These are phyloP conservation scores for Setophaga petechia DNA, from an alignment of 2,113 vertebrate species.

Conservation along the genomic window DNA sequence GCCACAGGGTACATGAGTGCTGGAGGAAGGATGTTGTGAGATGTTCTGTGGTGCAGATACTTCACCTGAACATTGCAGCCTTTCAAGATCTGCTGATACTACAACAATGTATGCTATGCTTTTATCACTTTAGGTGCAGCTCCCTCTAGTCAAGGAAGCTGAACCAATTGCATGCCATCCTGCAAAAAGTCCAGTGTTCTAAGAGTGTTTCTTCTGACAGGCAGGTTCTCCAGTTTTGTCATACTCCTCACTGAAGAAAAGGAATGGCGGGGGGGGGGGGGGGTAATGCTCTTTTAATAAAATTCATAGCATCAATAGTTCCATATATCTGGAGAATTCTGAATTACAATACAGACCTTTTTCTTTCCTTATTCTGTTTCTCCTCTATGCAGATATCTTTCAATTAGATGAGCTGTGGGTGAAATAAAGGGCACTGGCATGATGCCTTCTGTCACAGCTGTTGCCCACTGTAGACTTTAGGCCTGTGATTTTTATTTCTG, in stretches of 20 bases:
- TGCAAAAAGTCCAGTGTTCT: background rate
- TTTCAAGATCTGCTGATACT: background rate
- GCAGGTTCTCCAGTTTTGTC: background rate
- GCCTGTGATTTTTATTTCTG: background rate
- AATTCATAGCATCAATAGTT: background rate
- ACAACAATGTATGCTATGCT: rapidly evolving
- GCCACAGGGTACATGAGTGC: rapidly evolving
- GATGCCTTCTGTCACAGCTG: background rate
- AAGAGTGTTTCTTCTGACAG: background rate
- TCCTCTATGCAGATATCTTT: rapidly evolving
- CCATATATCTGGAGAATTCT: background rate
- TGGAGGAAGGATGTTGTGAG: background rate
- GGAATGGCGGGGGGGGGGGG: background rate
- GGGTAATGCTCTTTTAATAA: background rate
- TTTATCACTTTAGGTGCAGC: background rate
- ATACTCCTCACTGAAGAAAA: background rate
- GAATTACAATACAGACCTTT: background rate
- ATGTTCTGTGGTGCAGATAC: background rate
- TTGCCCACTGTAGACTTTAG: background rate
- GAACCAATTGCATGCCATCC: background rate
- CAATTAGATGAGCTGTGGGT: background rate
- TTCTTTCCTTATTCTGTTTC: background rate
- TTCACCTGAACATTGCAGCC: background rate
- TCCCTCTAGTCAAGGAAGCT: background rate
- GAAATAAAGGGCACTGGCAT: background rate